A percentile compares a stretch with the other conserved stretches of the same genome.
Conservation (phyloP, 2,888 invertebrate species). For the Nymphalis urticae region DNA sequence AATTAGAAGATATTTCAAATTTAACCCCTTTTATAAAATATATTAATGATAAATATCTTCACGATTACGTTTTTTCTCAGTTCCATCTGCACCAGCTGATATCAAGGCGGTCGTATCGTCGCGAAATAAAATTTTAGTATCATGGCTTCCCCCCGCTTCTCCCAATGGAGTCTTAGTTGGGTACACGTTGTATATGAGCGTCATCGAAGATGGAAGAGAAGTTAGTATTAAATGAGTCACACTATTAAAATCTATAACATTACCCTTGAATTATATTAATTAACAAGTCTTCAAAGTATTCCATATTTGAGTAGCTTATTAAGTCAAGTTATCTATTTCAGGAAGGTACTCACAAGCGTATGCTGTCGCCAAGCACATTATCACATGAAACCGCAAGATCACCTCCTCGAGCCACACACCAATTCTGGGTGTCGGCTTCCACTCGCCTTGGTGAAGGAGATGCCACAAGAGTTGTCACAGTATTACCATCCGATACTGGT, state of each 20-base stretch:
- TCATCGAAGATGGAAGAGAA: conserved; percentile 89
- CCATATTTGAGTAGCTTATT: no score
- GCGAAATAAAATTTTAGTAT: conserved; percentile 91
- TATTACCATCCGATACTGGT: conserved; percentile 87
- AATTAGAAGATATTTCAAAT: not conserved
- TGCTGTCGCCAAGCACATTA: conserved; percentile 85
- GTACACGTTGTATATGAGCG: conserved; percentile 91
- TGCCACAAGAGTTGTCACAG: conserved; percentile 88
- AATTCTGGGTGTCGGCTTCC: conserved; percentile 87
- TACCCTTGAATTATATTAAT: not conserved
- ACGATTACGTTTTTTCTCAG: conserved; percentile 68
- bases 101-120: conserved; percentile 95
- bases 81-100: conserved; percentile 93
- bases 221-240: conserved; percentile 50
- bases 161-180: conserved; percentile 92
- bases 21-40: no score
- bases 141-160: conserved; percentile 93
- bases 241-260: conserved; percentile 6
- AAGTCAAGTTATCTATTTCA: conserved; percentile 40
- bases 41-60: not conserved
- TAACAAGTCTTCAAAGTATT: no score
- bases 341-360: conserved; percentile 89
- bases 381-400: conserved; percentile 87
- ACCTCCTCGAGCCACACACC: conserved; percentile 87
- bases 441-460: conserved; percentile 93